Percentiles rank a stretch among this genome's conserved stretches.
phyloP scores from a whole-genome alignment of 1,140 invertebrate species.

The Microplitis mediator region DNA sequence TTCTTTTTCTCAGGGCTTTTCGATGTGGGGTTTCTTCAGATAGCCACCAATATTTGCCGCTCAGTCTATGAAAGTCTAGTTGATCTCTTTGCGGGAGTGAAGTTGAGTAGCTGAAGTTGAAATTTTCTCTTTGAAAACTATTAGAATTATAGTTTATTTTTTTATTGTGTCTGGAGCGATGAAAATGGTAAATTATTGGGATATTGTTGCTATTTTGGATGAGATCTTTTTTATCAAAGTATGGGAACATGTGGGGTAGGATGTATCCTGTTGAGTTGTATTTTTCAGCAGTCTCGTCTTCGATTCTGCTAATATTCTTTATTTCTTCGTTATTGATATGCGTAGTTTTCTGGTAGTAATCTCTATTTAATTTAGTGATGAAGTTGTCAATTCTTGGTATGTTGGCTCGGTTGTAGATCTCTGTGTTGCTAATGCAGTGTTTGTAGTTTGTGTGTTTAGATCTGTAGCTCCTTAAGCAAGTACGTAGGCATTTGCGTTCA shows the following conservation, averaged over 20 bases:
- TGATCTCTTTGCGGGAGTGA: not conserved
- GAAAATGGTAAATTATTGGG: constrained; percentile 5
- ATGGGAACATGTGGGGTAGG: not conserved
- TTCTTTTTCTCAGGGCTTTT: not conserved
- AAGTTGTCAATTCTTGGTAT: constrained; percentile 11
- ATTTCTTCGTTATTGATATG: too few relatives aligned
- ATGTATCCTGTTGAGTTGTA: not conserved
- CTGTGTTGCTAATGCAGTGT: not conserved
- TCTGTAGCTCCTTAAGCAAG: not conserved
- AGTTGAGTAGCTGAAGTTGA: not conserved
- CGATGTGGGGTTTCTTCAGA: not conserved
- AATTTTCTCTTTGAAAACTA: too few relatives aligned
- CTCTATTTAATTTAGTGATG: constrained; percentile 8
- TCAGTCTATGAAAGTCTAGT: not conserved
- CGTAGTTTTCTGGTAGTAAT: not conserved
- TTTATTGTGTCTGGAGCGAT: not conserved
- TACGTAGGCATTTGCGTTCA: not conserved
- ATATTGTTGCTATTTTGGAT: constrained; percentile 18
- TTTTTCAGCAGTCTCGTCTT: not conserved
- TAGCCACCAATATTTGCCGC: not conserved
- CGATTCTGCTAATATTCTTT: not conserved
- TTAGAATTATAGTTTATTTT: not conserved
- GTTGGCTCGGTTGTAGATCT: constrained; percentile 10
- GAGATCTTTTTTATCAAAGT: not conserved
- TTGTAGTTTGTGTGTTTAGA: not conserved